phyloP scores from a whole-genome alignment of 92 coral and sea anemone species.

The Zoanthus gigantus region DNA sequence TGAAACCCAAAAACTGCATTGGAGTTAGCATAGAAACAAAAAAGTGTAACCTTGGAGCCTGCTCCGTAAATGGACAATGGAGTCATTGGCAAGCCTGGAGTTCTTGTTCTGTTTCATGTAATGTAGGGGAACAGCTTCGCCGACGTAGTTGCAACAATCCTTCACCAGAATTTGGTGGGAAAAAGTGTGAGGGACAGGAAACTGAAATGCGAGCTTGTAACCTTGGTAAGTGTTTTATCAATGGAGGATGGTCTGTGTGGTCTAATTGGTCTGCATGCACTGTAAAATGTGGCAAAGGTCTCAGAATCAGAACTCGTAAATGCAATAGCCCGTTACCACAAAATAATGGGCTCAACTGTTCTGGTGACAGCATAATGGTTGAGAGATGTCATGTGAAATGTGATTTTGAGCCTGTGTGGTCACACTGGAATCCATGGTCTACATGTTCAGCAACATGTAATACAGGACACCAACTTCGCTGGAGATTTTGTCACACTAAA shows the following conservation, averaged over 20 bases:
- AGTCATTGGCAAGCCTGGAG: conserved; percentile 84
- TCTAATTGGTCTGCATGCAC: conserved; percentile 89
- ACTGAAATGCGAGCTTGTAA: conserved; percentile 64
- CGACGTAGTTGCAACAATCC: conserved; percentile 73
- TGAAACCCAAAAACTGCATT: conserved; percentile 40
- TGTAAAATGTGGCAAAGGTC: conserved; percentile 76
- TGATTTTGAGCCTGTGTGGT: conserved; percentile 60
- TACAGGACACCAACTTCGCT: conserved; percentile 84
- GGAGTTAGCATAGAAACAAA: conserved; percentile 58
- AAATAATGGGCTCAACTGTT: conserved; percentile 45
- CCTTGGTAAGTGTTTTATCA: conserved; percentile 45
- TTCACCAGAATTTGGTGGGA: conserved; percentile 66
- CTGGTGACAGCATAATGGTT: conserved; percentile 58
- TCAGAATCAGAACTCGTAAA: conserved; percentile 65
- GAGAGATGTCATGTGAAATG: conserved; percentile 61
- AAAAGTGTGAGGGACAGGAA: conserved; percentile 66
- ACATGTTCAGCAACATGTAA: conserved; percentile 82
- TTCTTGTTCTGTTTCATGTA: conserved; percentile 75
- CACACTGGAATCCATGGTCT: conserved; percentile 80
- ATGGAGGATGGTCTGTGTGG: conserved; percentile 80
- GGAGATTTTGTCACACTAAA: conserved; percentile 73
- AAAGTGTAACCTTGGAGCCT: conserved; percentile 58
- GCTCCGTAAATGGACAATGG: conserved; percentile 83
- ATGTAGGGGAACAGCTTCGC: conserved; percentile 71
- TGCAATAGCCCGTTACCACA: conserved; percentile 62